phyloP scores from a whole-genome alignment of 2,888 invertebrate species.

The Pomacea canaliculata region DNA sequence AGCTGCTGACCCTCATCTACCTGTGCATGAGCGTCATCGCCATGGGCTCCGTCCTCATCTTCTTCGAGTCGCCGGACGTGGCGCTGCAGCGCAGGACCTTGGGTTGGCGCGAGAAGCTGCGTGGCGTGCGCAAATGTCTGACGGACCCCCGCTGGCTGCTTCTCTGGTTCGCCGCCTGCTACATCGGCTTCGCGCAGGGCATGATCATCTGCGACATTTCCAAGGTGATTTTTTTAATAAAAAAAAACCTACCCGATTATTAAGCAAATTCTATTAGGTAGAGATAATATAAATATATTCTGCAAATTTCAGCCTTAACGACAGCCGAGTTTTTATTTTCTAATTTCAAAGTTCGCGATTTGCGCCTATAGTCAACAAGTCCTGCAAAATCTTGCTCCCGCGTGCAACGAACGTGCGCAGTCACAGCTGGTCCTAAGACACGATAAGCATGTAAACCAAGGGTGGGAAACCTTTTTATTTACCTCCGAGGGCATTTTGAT shows the following conservation, averaged over 20 bases:
- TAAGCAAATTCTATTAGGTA: not conserved
- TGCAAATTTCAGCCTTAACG: not conserved
- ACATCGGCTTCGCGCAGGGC: constrained; percentile 59
- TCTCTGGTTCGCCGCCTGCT: constrained; percentile 50
- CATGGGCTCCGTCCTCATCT: constrained; percentile 54
- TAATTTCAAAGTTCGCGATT: no score
- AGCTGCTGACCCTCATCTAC: constrained; percentile 54
- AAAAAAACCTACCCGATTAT: no score
- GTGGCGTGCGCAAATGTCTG: constrained; percentile 44
- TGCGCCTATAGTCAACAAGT: no score
- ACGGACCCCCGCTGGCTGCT: constrained; percentile 48
- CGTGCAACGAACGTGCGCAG: no score
- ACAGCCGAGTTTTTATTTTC: not conserved
- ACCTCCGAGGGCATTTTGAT: no score
- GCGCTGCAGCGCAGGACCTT: constrained; percentile 49
- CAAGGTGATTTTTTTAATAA: constrained; percentile 50
- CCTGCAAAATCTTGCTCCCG: no score
- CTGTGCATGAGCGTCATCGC: constrained; percentile 54
- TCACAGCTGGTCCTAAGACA: no score
- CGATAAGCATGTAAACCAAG: no score
- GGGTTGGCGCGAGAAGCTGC: constrained; percentile 45
- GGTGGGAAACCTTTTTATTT: no score
- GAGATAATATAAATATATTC: not conserved
- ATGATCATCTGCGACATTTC: constrained; percentile 57
- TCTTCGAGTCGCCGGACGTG: constrained; percentile 59